Base-by-base conservation (phyloP, 2,888 invertebrate genomes). In the Perizoma affinitatum region DNA sequence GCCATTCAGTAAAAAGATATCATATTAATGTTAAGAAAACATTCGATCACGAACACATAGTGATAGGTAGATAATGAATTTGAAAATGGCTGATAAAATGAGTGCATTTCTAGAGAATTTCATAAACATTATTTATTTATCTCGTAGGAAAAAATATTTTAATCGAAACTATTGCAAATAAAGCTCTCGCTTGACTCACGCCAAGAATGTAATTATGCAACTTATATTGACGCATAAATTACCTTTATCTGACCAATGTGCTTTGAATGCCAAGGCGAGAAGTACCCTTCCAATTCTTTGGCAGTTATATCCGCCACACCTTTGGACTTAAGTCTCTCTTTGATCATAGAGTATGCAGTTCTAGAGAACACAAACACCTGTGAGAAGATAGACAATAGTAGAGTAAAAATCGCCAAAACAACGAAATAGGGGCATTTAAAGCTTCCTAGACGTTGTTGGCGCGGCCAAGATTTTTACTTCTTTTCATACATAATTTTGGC, bases 341-440 rank as follows among this genome's bases (percentile, higher is more conserved):
- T 97, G 83, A 97, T 96, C 81, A 95, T 94, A 81, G 94, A 94
- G 87, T 97, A 97, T 74, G 96, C 95, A 76, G 95, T 95, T 80
- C 96, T 96, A 80, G 95, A 95, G 93, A 97, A 97, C 63, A 97
- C 97, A 90, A 97, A 97, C 69, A 97, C 97, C 96, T 97, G 93
- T 85, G 85, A 90, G 88, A 87, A 87, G 84, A 89, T 84, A 89
- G 81, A 89, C 83, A 87, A 83, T 70, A 68, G 71, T 63, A 53
- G 59, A 61, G 56, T 52, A 61, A 45, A 45, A 46, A 51, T 22
- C 22, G 22, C 22, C 22, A 22, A 22, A 22, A 22, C 22, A 22
- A 22, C 22, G 22, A 22, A 22, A 22, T 22, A 22, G 22, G 22
- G 22, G 22, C 22, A 22, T 22, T 22, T 22, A 3, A 22, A 22